Evolutionary conservation across 2,888 invertebrate species (phyloP).

Genomic region (Leptinotarsa rubiginosa): DNA sequence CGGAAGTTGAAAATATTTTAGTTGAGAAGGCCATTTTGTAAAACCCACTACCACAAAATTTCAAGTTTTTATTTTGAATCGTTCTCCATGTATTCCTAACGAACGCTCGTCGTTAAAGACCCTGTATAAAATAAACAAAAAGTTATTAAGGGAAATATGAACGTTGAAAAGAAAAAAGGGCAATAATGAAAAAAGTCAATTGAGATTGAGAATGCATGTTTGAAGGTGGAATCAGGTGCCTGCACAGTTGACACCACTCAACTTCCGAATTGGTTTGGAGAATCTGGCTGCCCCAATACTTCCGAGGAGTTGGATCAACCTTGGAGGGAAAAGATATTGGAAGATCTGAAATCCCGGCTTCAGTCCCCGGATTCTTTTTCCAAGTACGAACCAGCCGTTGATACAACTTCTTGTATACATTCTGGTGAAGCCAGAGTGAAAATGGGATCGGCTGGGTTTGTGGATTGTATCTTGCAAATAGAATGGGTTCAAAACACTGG

Average conservation of each 20-base stretch:
- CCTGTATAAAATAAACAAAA: too few species aligned
- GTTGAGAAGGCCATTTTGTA: too few species aligned
- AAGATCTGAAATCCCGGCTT: constrained; percentile 73
- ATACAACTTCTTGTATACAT: constrained; percentile 88
- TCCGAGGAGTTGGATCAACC: constrained; percentile 77
- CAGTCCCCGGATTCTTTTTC: constrained; percentile 54
- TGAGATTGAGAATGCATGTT: neutral
- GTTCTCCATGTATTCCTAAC: too few species aligned
- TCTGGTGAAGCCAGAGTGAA: constrained; percentile 79
- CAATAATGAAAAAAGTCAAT: neutral
- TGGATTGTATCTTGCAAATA: constrained; percentile 83
- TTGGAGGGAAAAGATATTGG: constrained; percentile 82
- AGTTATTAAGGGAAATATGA: too few species aligned
- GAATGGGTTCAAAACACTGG: constrained; percentile 82
- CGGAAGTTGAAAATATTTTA: too few species aligned
- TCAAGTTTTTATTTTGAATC: too few species aligned
- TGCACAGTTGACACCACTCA: constrained; percentile 78
- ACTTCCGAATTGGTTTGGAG: constrained; percentile 80
- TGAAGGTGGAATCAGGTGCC: constrained; percentile 71
- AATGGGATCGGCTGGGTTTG: constrained; percentile 66
- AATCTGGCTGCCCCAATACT: constrained; percentile 47
- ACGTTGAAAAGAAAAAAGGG: neutral
- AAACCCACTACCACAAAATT: too few species aligned
- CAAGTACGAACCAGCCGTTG: constrained; percentile 81
- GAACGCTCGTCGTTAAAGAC: too few species aligned